Evolutionary conservation across 2,797 vertebrate species (phyloP).

Genomic region (Geotrypetes seraphini): DNA sequence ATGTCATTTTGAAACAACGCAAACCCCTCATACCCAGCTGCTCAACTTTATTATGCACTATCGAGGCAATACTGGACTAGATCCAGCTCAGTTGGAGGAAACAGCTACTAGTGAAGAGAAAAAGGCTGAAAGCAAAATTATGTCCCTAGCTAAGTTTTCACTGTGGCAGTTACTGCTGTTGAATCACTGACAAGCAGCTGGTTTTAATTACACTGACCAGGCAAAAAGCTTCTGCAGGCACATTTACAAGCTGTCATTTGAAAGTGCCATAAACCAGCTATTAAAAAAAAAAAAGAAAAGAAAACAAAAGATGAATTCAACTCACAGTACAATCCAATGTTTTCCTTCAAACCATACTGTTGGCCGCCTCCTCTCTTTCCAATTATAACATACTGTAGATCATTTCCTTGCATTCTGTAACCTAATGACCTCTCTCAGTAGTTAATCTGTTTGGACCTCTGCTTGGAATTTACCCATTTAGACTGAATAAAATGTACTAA

Average conservation of each 20-base stretch:
- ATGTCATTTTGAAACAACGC: no score
- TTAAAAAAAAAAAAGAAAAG: not conserved
- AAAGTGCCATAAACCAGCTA: not conserved
- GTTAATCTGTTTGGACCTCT: not conserved
- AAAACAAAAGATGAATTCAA: not conserved
- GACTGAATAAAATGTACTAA: not conserved
- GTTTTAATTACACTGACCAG: not conserved
- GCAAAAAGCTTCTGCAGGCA: not conserved
- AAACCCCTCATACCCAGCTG: no score
- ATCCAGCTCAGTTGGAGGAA: no score
- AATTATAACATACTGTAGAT: not conserved
- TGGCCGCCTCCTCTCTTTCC: not conserved
- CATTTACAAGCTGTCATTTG: not conserved
- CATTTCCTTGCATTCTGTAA: fast-evolving
- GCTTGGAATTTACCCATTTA: not conserved
- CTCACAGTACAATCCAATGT: not conserved
- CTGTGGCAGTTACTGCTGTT: not conserved
- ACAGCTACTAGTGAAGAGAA: no score
- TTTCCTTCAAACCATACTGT: not conserved
- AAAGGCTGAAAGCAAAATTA: not conserved
- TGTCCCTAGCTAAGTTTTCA: not conserved
- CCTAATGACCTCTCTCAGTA: not conserved
- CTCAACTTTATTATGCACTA: no score
- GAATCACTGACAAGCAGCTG: conserved; percentile 3
- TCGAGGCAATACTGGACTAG: no score